Conservation (phyloP, 2,888 invertebrate species). For the Machimus rusticus region DNA sequence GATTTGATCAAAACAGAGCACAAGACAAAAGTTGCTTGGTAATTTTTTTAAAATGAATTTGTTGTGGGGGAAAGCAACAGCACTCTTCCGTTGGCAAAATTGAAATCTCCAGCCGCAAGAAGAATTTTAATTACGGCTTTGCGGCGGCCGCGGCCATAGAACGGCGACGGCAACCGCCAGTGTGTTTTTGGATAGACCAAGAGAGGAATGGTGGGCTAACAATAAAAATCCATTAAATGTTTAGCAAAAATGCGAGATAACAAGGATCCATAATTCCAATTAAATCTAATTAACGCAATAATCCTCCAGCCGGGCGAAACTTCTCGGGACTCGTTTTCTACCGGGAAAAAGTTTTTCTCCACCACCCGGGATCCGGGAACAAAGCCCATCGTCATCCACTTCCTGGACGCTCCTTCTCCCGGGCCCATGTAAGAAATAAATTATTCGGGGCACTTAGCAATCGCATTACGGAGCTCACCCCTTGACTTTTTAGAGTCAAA, state of each 20-base stretch:
- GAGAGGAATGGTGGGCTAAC: background rate
- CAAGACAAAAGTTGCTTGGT: background rate
- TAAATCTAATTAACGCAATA: background rate
- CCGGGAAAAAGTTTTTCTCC: background rate
- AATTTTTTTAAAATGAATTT: background rate
- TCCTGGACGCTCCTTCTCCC: background rate
- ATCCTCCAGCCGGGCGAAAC: background rate
- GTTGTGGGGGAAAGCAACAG: background rate
- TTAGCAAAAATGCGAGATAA: background rate
- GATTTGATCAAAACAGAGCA: background rate
- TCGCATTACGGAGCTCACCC: constrained; percentile 1
- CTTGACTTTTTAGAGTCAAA: background rate
- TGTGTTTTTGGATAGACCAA: background rate
- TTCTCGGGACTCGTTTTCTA: background rate
- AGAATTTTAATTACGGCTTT: background rate
- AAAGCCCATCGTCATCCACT: background rate
- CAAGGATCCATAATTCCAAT: background rate
- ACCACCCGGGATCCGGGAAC: background rate
- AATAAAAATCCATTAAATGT: background rate
- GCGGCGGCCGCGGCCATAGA: background rate
- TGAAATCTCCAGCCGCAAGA: background rate
- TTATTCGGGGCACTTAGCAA: constrained; percentile 20
- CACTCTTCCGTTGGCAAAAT: background rate
- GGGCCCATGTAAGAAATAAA: background rate
- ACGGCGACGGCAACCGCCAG: background rate